Conservation (phyloP, 2,797 vertebrate genomes). For the Halcyon chelicuti region DNA sequence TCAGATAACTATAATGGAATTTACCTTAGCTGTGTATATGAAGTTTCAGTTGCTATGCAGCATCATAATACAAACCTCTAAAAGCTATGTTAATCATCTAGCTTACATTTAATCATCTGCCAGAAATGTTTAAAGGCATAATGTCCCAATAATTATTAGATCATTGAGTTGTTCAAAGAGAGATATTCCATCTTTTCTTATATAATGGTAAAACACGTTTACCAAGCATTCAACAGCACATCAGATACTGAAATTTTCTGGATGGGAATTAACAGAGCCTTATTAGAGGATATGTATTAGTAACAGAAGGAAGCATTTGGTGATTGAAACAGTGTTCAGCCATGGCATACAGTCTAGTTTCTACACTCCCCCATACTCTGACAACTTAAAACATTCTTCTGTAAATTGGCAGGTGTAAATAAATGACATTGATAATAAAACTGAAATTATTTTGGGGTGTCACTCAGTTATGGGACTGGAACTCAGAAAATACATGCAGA, state of each 20-base stretch:
- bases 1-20: conserved; percentile 7
- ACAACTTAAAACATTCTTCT: conserved; percentile 8
- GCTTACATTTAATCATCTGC: conserved; percentile 36
- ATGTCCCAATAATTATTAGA: conserved; percentile 67
- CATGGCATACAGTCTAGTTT: neutral
- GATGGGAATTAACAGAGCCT: conserved; percentile 29
- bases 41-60: conserved; percentile 8
- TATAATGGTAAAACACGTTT: conserved; percentile 15
- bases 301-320: conserved; percentile 4
- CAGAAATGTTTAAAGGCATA: conserved; percentile 63
- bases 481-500: neutral
- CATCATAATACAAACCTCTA: conserved; percentile 4
- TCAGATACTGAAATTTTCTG: conserved; percentile 10
- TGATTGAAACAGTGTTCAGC: neutral
- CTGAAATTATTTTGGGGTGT: neutral
- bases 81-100: conserved; percentile 56
- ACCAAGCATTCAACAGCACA: neutral
- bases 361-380: neutral
- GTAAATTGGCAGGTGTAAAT: conserved; percentile 27
- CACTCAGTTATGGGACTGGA: neutral
- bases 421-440: neutral
- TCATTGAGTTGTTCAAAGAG: neutral
- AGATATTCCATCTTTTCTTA: conserved; percentile 20
- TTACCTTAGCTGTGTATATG: conserved; percentile 37
- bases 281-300: neutral